A percentile compares a stretch with the other conserved stretches of the same genome.
Evolutionary conservation across 2,113 vertebrate genomes (phyloP).

Genomic region (Pelusios castaneus): DNA sequence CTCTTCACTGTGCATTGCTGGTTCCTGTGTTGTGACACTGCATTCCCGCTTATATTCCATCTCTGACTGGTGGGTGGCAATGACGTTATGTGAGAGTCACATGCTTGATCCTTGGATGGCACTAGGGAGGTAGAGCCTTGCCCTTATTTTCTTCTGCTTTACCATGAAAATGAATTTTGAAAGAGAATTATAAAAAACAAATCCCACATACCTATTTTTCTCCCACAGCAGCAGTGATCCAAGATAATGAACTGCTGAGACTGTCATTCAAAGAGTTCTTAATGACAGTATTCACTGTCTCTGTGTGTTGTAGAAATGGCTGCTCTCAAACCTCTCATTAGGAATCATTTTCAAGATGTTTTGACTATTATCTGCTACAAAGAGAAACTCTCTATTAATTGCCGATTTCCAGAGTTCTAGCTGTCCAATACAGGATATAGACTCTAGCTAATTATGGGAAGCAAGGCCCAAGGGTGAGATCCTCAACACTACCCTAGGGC

Average conservation of each 20-base stretch:
- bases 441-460: not conserved
- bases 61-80: fast-evolving
- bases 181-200: conserved; percentile 47
- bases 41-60: not conserved
- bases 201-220: not conserved
- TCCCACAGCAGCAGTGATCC: not conserved
- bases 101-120: fast-evolving
- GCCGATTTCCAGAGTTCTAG: conserved; percentile 68
- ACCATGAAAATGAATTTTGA: conserved; percentile 65
- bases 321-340: conserved; percentile 67
- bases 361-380: conserved; percentile 78
- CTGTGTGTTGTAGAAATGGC: conserved; percentile 55
- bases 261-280: conserved; percentile 71
- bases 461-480: fast-evolving
- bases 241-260: conserved; percentile 71
- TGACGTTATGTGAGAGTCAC: not conserved
- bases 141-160: conserved; percentile 21
- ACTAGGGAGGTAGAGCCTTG: not conserved
- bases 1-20: not conserved
- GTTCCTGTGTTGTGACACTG: not conserved
- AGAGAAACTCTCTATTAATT: conserved; percentile 71
- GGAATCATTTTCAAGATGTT: conserved; percentile 80
- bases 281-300: conserved; percentile 72
- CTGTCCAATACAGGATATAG: not conserved
- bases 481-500: not conserved